A percentile compares a stretch with the other conserved stretches of the same genome.
Conservation (phyloP, 1,140 invertebrate species). For the Ceratina australensis region DNA sequence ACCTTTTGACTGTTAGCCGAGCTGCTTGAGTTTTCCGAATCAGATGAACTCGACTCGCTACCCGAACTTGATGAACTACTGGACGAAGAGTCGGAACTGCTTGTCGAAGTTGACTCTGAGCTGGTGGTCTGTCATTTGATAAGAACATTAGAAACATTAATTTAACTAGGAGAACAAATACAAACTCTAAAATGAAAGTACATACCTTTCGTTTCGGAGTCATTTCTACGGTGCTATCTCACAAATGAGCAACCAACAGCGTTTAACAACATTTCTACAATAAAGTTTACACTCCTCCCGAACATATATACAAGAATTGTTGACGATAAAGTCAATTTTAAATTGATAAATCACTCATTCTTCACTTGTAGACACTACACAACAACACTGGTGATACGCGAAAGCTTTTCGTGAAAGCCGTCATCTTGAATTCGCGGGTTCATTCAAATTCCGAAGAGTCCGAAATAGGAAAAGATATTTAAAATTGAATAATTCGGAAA, state of each 20-base stretch:
- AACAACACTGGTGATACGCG: not conserved
- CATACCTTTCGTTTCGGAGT: constrained; percentile 76
- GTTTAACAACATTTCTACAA: constrained; percentile 45
- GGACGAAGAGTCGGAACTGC: constrained; percentile 83
- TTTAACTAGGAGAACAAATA: not conserved
- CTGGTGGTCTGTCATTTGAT: constrained; percentile 78
- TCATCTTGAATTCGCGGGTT: no score
- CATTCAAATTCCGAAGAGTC: no score
- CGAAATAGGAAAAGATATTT: no score
- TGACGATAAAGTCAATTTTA: not conserved
- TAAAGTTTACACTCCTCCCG: not conserved
- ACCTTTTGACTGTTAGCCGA: constrained; percentile 76
- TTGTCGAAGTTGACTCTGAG: constrained; percentile 83
- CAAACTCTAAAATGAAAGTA: constrained; percentile 17
- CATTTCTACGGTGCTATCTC: constrained; percentile 70
- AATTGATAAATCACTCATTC: constrained; percentile 1
- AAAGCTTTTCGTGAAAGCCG: no score
- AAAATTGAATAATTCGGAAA: no score
- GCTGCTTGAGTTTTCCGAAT: constrained; percentile 85
- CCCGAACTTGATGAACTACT: constrained; percentile 83
- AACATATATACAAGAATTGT: not conserved
- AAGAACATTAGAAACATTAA: not conserved
- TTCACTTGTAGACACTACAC: not conserved
- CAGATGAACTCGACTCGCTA: constrained; percentile 85
- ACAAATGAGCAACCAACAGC: not conserved